These are phyloP conservation scores for Hylaea fasciaria DNA, from an alignment of 2,888 invertebrate genomes.

Conservation along the genomic window DNA sequence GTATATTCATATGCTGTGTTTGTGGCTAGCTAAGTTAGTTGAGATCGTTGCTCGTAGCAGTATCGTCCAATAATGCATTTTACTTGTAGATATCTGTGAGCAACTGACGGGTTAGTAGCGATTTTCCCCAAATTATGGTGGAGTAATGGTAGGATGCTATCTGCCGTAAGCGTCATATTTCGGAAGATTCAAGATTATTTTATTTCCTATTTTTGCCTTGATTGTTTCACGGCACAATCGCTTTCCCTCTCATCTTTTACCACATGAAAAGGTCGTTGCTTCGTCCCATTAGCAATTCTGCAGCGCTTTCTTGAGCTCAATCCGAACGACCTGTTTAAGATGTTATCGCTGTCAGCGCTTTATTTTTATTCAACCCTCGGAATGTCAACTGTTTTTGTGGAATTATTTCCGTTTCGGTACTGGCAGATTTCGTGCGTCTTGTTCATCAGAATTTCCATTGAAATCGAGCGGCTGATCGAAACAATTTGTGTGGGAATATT, in stretches of 20 bases:
- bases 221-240: constrained; percentile 8
- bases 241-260: constrained; percentile 15
- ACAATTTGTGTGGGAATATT: too few species aligned
- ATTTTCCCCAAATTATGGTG: too few species aligned
- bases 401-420: constrained; percentile 15
- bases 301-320: constrained; percentile 47
- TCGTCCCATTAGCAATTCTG: constrained; percentile 52
- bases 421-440: neutral
- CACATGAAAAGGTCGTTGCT: constrained; percentile 44
- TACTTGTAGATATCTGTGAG: too few species aligned
- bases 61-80: too few species aligned
- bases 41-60: too few species aligned
- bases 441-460: neutral
- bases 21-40: too few species aligned
- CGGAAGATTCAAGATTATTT: too few species aligned
- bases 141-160: too few species aligned
- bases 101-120: too few species aligned
- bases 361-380: constrained; percentile 28
- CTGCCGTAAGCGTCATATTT: too few species aligned
- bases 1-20: too few species aligned
- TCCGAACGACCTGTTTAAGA: constrained; percentile 48
- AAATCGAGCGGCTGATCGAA: too few species aligned
- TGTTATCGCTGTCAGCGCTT: constrained; percentile 43
- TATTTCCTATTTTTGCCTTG: neutral
- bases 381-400: constrained; percentile 19